Evolutionary conservation across 1,140 invertebrate genomes (phyloP), one percentile per base, ranked within the genome.

Genomic region (Bombus turneri): DNA sequence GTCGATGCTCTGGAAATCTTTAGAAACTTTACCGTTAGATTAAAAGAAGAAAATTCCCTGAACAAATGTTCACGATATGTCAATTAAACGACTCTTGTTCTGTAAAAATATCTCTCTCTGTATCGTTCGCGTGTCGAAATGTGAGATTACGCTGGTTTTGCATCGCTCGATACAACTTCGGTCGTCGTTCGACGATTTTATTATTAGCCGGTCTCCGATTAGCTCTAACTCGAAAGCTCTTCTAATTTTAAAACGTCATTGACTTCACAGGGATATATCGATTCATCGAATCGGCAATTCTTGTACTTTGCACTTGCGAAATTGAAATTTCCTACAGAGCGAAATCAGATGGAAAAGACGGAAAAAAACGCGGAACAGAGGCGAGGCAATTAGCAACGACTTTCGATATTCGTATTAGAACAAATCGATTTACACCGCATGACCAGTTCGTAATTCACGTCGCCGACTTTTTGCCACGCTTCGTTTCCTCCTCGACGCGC

Each of bases 231-330:
- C 41, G 28, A 31, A n/a, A n/a, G 28, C n/a, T 25, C 41, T 47
- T 25, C 41, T 43, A 64, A 68, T 72, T 41, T 71, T 41, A 72
- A 47, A 43, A n/a, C 34, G 78, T 41, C 28, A 69, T 47, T 18
- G n/a, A 68, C 64, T 80, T 31, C 2, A 1, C 28, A 3, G 1
- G 18, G 18, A 22, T 13, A 2, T 2, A 13, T 39, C 3, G 12
- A 25, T 39, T 6, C 25, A 1, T 28, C 8, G 15, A 25, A 69
- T 12, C 12, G 0, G 39, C 10, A 2, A 28, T 28, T 69, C 25
- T 6, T 0, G n/a, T 22, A 10, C 18, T 12, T 25, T 3, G 31
- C 1, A 1, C 10, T 12, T 1, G 31, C 0, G 6, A 15, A 8
- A 66, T 66, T 18, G 28, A 62, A 62, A n/a, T 62, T 4, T 62